phyloP scores from a whole-genome alignment of 53 echinoderm and acorn worm genomes.

The Apostichopus leukothele region DNA sequence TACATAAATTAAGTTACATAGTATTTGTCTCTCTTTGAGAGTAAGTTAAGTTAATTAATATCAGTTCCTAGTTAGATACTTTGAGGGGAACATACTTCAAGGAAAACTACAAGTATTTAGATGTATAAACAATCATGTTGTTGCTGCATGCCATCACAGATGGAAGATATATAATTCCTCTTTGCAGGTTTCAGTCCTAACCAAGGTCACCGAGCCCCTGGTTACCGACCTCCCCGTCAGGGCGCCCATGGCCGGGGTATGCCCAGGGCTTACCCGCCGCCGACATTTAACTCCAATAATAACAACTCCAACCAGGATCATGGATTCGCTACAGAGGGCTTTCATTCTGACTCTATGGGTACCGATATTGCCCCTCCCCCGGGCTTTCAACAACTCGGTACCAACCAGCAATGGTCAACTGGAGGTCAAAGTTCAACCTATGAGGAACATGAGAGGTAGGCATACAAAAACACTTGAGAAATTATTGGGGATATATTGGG shows the following conservation, averaged over 20 bases:
- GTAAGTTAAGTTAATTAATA: not conserved
- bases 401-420: slow-evolving; percentile 14
- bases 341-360: not conserved
- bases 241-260: not conserved
- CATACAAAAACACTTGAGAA: not conserved
- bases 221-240: slow-evolving; percentile 10
- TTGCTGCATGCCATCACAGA: no score
- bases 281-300: slow-evolving; percentile 2
- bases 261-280: not conserved
- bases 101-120: no score
- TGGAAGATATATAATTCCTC: not conserved
- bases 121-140: no score
- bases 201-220: slow-evolving; percentile 24
- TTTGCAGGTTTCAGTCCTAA: slow-evolving; percentile 14
- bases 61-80: no score
- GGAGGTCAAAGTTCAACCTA: slow-evolving; percentile 19
- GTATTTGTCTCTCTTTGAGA: no score
- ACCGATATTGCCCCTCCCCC: slow-evolving; percentile 23
- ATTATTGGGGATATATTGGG: no score
- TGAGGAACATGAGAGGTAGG: slow-evolving; percentile 7
- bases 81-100: no score
- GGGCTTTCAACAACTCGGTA: slow-evolving; percentile 21
- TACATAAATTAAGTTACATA: no score
- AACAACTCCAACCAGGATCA: slow-evolving; percentile 8
- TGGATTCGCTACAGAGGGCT: slow-evolving; percentile 21